Evolutionary conservation across 2,797 vertebrate species (phyloP), one percentile per base, ranked within the genome.

Genomic region (Mergus octosetaceus): DNA sequence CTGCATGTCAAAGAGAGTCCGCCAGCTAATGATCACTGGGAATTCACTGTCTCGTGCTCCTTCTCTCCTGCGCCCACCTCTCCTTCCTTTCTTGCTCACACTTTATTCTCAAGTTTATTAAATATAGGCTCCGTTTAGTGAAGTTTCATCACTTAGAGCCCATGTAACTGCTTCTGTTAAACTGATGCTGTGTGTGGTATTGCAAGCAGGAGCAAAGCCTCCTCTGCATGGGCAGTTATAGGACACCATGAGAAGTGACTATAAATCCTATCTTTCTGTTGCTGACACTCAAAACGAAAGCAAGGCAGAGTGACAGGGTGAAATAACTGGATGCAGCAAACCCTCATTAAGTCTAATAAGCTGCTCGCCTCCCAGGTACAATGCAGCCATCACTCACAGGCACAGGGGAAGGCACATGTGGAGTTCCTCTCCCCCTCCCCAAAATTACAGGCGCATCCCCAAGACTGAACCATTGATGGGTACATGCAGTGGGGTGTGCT

Each of bases 1-100:
- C 80, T 84, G 83, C 68, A 58, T 87, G 77, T 94, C 81, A 90
- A 92, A 93, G 82, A 84, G 47, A 94, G 45, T 77, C 85, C 12
- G 5, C 58, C 85, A 75, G 82, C 60, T 95, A 95, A 93, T 70
- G 71, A 91, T 92, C 56, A 21, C 58, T 34, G 64, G 85, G 82
- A 94, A 86, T 80, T 92, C 71, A 65, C 78, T 87, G 80, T 56
- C 70, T 84, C 61, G 62, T 83, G 51, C 85, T 76, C 53, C n/a
- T 57, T 62, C 54, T 47, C 20, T 39, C 56, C 45, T 0, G 5
- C 1, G 0, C 25, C 43, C 62, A 39, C 49, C 77, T 65, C 61
- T 64, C 43, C 57, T 77, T 94, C 69, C 73, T 84, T 61, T 28
- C n/a, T 39, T 61, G 38, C 36, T 69, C 47, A 36, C n/a, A 17